phyloP scores from a whole-genome alignment of 37 sponge, comb jelly and placozoan species.

The Geodia barretti region DNA sequence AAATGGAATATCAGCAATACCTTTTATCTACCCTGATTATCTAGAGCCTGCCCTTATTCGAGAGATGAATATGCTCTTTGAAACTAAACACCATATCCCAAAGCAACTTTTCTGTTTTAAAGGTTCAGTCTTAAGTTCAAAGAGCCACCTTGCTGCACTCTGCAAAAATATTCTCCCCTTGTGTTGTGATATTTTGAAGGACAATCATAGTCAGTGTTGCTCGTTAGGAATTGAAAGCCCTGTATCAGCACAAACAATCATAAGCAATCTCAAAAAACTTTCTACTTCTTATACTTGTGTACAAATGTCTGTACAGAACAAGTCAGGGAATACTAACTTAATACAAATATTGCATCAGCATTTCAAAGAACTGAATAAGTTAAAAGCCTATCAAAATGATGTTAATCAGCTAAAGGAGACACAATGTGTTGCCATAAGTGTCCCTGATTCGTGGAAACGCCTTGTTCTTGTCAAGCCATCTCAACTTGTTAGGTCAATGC shows the following conservation, averaged over 20 bases:
- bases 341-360: conserved; percentile 15
- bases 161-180: conserved; percentile 12
- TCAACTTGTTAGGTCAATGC: conserved; percentile 16
- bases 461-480: conserved; percentile 17
- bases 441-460: neutral
- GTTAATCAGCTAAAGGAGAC: neutral
- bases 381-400: neutral
- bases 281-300: neutral
- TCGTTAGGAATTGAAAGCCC: conserved; percentile 24
- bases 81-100: neutral
- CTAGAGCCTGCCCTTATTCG: neutral
- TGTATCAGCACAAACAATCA: conserved; percentile 11
- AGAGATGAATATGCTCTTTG: neutral
- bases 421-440: neutral
- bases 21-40: conserved; percentile 20
- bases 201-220: neutral
- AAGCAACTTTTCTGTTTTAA: conserved; percentile 3
- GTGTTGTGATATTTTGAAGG: conserved; percentile 2
- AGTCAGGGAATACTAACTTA: neutral
- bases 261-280: conserved; percentile 9
- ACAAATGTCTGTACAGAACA: neutral
- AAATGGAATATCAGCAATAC: conserved; percentile 1
- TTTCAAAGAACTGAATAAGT: conserved; percentile 27
- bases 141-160: conserved; percentile 4
- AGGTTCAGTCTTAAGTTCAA: conserved; percentile 9